Conservation (phyloP, 2,888 invertebrate species). For the Limenitis camilla region DNA sequence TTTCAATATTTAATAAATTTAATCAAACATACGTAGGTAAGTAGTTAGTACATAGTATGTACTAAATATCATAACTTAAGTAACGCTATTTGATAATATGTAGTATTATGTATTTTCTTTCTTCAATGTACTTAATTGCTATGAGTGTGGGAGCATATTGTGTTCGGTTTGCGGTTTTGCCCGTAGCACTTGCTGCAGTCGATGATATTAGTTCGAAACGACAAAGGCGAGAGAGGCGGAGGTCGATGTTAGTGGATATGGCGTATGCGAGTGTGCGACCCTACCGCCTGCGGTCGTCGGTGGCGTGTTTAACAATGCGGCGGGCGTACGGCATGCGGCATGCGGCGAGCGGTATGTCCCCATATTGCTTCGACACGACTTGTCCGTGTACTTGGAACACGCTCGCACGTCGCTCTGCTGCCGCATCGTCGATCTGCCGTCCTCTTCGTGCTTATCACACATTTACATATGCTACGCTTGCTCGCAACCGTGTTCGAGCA, state of each 20-base stretch:
- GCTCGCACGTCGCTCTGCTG: slow-evolving; percentile 10
- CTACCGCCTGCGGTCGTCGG: slow-evolving; percentile 39
- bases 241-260: slow-evolving; percentile 1
- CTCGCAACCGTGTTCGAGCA: slow-evolving; percentile 61
- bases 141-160: slow-evolving; percentile 1
- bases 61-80: too few species aligned
- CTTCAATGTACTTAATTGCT: neutral
- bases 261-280: slow-evolving; percentile 23
- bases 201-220: slow-evolving; percentile 16
- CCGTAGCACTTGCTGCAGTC: slow-evolving; percentile 18
- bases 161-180: slow-evolving; percentile 15
- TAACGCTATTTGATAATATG: too few species aligned
- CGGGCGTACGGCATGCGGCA: slow-evolving; percentile 22
- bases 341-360: slow-evolving; percentile 19
- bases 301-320: slow-evolving; percentile 53
- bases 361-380: slow-evolving; percentile 23
- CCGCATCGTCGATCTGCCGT: slow-evolving; percentile 18
- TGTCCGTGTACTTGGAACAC: slow-evolving; percentile 16
- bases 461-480: slow-evolving; percentile 69
- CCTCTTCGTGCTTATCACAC: slow-evolving; percentile 64
- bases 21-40: neutral
- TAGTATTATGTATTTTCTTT: neutral
- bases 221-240: slow-evolving; percentile 13
- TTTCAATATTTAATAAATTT: neutral
- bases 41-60: neutral